Base-by-base conservation (phyloP, 2,888 invertebrate genomes). In the Eulithis prunata region DNA sequence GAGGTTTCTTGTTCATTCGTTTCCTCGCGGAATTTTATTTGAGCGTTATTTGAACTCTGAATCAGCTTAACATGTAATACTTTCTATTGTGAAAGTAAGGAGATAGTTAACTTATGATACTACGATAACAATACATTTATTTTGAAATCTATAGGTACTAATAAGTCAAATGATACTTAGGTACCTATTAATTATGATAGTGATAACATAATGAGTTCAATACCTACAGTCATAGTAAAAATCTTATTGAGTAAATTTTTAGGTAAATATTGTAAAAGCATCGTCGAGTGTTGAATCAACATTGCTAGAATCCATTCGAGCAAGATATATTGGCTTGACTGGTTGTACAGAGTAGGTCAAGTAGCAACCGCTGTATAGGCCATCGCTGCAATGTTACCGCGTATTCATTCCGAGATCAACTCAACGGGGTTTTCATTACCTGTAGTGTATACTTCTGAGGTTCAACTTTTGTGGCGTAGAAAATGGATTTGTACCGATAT, bases 1-100 rank as follows among this genome's bases (percentile, higher is more conserved):
- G 74, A 76, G 80, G 75, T 80, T 81, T 80, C 78, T 84, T 80
- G 81, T 81, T 78, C 77, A 77, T 80, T 74, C 78, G 80, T 77
- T 76, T 77, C 77, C 80, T 77, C 75, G 21, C 21, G 21, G 21
- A 21, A 21, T 80, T 82, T 79, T 83, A 80, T 81, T 76, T 78
- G 66, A 74, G 77, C 77, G 75, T 78, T 75, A 74, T 78, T 79
- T 78, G 79, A 77, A 75, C 41, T 54, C 41, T 41, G 54, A 54
- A 41, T 54, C 54, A 54, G 54, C 73, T 79, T 73, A 74, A 63
- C 71, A 73, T 70, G 74, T 77, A 75, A 73, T 74, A 78, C 77
- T 1, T 21, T 11, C n/a, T 75, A 64, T 64, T 72, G 68, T 71
- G 68, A 41, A 51, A 55, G 12, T 38, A 38, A 38, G 2, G 28